Percentiles rank a stretch among this genome's conserved stretches.
These are phyloP conservation scores for Microctonus hyperodae DNA, from an alignment of 2,888 invertebrate species.

Conservation along the genomic window DNA sequence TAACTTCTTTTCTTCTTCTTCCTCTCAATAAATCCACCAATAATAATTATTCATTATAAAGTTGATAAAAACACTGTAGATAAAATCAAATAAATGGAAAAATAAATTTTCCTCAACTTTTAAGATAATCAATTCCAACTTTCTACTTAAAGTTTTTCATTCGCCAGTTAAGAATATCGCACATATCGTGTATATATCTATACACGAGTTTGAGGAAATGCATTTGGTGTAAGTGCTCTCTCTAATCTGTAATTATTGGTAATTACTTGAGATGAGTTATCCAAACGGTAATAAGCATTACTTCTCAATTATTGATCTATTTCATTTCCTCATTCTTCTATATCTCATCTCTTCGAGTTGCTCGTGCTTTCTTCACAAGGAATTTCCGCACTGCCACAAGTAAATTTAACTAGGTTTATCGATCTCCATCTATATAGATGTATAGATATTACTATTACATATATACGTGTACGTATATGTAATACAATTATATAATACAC, in stretches of 20 bases:
- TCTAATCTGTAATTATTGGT: conserved; percentile 31
- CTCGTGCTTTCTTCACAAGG: not conserved
- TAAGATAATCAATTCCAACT: conserved; percentile 1
- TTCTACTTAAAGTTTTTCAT: not conserved
- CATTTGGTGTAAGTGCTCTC: not conserved
- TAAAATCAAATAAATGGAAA: not conserved
- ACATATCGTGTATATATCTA: not conserved
- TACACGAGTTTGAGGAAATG: not conserved
- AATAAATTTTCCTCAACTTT: not conserved
- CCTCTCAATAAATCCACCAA: no score
- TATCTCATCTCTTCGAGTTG: not conserved
- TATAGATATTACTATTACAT: no score
- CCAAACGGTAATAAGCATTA: conserved; percentile 3
- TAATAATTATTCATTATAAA: not conserved
- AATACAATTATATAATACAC: not conserved
- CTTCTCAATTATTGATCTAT: not conserved
- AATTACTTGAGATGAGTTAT: conserved; percentile 29
- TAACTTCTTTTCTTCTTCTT: not conserved
- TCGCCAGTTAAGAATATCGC: not conserved
- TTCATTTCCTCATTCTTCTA: not conserved
- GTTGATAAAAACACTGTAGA: not conserved
- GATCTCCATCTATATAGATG: no score
- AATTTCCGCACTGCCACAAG: not conserved
- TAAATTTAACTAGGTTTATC: not conserved
- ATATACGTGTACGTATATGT: no score